Conservation (phyloP, 2,113 vertebrate genomes). For the Halichoerus grypus region DNA sequence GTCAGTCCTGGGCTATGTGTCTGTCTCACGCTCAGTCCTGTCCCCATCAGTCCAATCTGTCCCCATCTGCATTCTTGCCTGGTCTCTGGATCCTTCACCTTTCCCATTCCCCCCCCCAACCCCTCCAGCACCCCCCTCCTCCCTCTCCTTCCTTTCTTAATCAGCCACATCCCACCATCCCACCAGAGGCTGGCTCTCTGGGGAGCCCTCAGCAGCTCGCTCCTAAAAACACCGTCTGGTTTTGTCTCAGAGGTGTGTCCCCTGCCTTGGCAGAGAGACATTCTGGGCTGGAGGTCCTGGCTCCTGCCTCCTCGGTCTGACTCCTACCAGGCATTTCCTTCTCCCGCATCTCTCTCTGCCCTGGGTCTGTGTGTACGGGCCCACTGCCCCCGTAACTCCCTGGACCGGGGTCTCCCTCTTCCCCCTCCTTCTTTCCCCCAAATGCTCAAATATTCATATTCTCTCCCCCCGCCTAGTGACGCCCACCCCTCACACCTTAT, state of each 20-base stretch:
- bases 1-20: not conserved
- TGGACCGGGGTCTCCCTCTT: not conserved
- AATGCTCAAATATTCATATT: not conserved
- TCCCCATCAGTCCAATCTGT: not conserved
- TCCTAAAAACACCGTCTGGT: slow-evolving; percentile 67
- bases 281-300: not conserved
- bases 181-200: slow-evolving; percentile 67
- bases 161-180: slow-evolving; percentile 54
- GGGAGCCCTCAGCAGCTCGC: slow-evolving; percentile 68
- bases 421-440: not conserved
- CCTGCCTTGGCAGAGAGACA: slow-evolving; percentile 26
- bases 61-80: not conserved
- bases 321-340: not conserved
- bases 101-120: not conserved
- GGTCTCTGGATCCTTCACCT: not conserved
- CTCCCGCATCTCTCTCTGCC: not conserved
- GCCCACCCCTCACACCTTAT: not conserved
- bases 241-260: slow-evolving; percentile 64
- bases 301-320: not conserved
- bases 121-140: not conserved
- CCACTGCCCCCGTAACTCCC: not conserved
- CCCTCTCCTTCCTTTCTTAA: not conserved
- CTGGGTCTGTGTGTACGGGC: not conserved
- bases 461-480: not conserved
- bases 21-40: not conserved